Percentiles rank a stretch among this genome's conserved stretches.
These are phyloP conservation scores for Maniola hyperantus DNA, from an alignment of 2,888 invertebrate species.

Conservation along the genomic window DNA sequence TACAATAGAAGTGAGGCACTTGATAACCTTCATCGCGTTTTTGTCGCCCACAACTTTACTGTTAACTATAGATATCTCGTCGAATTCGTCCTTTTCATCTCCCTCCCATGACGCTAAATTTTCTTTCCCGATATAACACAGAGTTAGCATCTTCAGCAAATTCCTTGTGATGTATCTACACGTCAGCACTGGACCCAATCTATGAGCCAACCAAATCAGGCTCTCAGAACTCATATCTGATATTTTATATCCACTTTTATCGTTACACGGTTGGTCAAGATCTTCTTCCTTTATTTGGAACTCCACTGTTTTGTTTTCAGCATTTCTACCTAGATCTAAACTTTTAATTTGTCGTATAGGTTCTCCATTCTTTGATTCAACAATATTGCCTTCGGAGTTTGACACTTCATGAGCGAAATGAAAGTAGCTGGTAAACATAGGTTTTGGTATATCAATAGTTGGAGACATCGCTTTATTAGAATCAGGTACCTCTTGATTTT, in stretches of 20 bases:
- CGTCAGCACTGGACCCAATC: slow-evolving; percentile 96
- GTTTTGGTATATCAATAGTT: slow-evolving; percentile 86
- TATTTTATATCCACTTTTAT: slow-evolving; percentile 79
- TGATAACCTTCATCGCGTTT: slow-evolving; percentile 93
- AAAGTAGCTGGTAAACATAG: slow-evolving; percentile 76
- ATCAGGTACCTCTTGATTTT: slow-evolving; percentile 45
- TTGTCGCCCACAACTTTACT: slow-evolving; percentile 89
- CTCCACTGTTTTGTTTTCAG: slow-evolving; percentile 39
- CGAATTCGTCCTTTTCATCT: slow-evolving; percentile 73
- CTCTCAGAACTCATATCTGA: slow-evolving; percentile 95
- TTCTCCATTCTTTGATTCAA: slow-evolving; percentile 35
- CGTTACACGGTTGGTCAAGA: slow-evolving; percentile 45
- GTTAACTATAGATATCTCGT: slow-evolving; percentile 85
- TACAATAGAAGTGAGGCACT: slow-evolving; percentile 94
- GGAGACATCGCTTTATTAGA: slow-evolving; percentile 80
- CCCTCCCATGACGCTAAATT: slow-evolving; percentile 83
- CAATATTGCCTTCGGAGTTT: slow-evolving; percentile 45
- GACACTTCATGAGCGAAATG: slow-evolving; percentile 71
- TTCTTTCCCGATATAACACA: slow-evolving; percentile 95
- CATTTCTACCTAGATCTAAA: slow-evolving; percentile 51
- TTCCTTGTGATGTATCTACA: slow-evolving; percentile 95
- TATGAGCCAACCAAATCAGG: slow-evolving; percentile 95
- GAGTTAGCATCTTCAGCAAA: slow-evolving; percentile 94
- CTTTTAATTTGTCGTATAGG: slow-evolving; percentile 50
- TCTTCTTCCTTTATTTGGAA: slow-evolving; percentile 54